phyloP scores from a whole-genome alignment of 1,140 invertebrate species.

The Glossosoma conforme region DNA sequence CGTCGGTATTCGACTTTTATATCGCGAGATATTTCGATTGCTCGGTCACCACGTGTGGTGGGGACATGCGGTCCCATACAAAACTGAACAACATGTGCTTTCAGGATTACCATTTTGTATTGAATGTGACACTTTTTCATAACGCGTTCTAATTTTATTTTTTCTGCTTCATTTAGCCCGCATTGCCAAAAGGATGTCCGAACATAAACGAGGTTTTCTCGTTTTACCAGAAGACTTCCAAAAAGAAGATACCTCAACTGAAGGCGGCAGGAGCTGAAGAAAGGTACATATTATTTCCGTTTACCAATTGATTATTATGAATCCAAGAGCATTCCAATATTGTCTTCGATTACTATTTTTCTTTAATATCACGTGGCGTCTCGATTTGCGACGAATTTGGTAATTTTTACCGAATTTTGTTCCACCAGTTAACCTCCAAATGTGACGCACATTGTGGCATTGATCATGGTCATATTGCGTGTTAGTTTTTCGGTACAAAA shows the following conservation, averaged over 20 bases:
- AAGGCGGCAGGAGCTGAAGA: constrained; percentile 20
- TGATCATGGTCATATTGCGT: too few relatives aligned
- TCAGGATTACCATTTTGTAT: not conserved
- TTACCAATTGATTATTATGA: too few relatives aligned
- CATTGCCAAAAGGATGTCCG: constrained; percentile 49
- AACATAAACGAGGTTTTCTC: constrained; percentile 46
- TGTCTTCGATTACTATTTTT: too few relatives aligned
- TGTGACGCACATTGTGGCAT: too few relatives aligned
- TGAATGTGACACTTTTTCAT: too few relatives aligned
- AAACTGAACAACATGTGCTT: not conserved
- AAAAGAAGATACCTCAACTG: constrained; percentile 43
- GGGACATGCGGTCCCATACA: constrained; percentile 8
- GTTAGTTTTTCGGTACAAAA: too few relatives aligned
- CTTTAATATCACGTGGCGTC: too few relatives aligned
- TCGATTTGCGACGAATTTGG: too few relatives aligned
- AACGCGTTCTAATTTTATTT: too few relatives aligned
- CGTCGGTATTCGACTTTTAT: not conserved
- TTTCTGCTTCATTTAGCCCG: constrained; percentile 36
- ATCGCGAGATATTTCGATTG: not conserved
- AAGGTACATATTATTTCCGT: constrained; percentile 6
- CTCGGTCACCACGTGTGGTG: constrained; percentile 9
- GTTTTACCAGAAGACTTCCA: constrained; percentile 46
- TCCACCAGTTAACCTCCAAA: too few relatives aligned
- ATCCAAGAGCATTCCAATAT: too few relatives aligned
- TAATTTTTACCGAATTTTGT: too few relatives aligned